A percentile compares a stretch with the other conserved stretches of the same genome.
Conservation (phyloP, 2,888 invertebrate species). For the Muschampia plurimacula region DNA sequence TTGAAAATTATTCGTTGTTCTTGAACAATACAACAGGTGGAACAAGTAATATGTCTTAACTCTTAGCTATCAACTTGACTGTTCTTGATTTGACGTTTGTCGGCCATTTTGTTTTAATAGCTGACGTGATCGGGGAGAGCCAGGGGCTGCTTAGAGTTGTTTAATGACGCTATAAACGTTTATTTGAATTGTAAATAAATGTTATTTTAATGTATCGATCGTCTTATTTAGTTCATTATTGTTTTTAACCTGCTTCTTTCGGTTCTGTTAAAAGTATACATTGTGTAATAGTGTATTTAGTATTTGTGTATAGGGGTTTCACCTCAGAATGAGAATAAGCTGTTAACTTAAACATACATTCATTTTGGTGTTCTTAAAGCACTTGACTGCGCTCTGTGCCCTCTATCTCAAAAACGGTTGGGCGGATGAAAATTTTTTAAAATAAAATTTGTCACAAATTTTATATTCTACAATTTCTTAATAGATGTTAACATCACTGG, state of each 20-base stretch:
- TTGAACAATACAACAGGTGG: conserved; percentile 4
- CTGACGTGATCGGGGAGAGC: conserved; percentile 21
- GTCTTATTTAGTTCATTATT: conserved; percentile 1
- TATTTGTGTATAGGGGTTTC: too few relatives aligned
- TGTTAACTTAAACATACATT: too few relatives aligned
- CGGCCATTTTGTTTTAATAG: conserved; percentile 36
- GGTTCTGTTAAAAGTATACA: not conserved
- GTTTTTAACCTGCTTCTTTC: not conserved
- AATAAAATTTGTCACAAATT: too few relatives aligned
- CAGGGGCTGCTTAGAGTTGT: conserved; percentile 20
- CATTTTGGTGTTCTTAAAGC: too few relatives aligned
- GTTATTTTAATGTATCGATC: conserved; percentile 20
- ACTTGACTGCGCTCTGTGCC: too few relatives aligned
- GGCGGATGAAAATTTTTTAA: too few relatives aligned
- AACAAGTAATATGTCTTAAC: conserved; percentile 24
- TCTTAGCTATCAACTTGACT: conserved; percentile 26
- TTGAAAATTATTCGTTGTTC: not conserved
- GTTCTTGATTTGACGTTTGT: conserved; percentile 32
- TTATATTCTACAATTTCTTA: too few relatives aligned
- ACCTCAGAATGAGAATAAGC: too few relatives aligned
- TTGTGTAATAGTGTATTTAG: not conserved
- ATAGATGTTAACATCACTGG: too few relatives aligned
- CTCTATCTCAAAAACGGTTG: too few relatives aligned
- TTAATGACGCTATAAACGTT: conserved; percentile 30
- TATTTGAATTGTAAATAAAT: conserved; percentile 35